Evolutionary conservation across 2,888 invertebrate species (phyloP), one percentile per base, ranked within the genome.

Genomic region (Dioctria linearis): DNA sequence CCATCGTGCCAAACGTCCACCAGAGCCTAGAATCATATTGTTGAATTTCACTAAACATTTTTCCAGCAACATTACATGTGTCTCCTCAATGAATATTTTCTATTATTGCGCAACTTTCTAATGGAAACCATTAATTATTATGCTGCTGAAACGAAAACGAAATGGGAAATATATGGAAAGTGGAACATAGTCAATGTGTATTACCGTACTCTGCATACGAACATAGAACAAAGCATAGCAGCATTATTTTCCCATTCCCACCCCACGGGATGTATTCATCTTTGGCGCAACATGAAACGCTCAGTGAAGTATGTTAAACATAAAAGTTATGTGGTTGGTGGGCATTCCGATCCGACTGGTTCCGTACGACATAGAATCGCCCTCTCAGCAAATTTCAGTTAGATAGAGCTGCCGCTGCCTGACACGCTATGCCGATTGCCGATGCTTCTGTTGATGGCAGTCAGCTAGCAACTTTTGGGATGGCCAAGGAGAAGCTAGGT

Each of bases 1-100:
- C 66, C 80, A 75, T 75, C 59, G 73, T 73, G 71, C 71, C 46
- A 78, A 42, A 71, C 80, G 80, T 80, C 51, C 57, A 46, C 67
- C 39, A 49, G 63, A 49, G 54, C 37, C 73, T 49, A 71, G 9
- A 9, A 46, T 37, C 78, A 43, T 49, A 51, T 25, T 61, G 51
- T 9, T 49, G 9, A 54, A 40, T 37, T 67, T 78, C 51, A 57
- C 69, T 57, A 54, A 54, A 75, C 75, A 75, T 75, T 75, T 65
- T 75, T 51, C 75, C 42, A 75, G 75, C 75, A 75, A 75, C 75
- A 75, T 75, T 75, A 37, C n/a, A 37, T 40, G 40, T 8, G 57
- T 54, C 71, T 51, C 25, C 25, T 25, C 25, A 25, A 73, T 57
- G 71, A 13, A 59, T 49, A 11, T 13, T 54, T 25, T 37, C 5